phyloP scores from a whole-genome alignment of 2,797 vertebrate genomes.

The Melopsittacus undulatus region DNA sequence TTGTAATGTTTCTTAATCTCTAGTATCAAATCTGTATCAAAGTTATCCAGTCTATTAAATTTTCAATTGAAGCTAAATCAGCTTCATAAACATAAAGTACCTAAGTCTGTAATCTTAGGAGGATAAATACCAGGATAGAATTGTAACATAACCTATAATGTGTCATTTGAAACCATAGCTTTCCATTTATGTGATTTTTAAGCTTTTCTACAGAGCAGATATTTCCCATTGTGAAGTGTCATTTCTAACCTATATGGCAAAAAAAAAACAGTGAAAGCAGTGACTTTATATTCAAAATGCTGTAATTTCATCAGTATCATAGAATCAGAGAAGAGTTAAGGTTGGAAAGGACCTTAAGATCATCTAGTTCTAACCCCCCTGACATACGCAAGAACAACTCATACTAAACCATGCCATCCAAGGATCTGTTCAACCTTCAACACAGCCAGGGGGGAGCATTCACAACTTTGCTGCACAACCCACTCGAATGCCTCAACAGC shows the following conservation, averaged over 20 bases:
- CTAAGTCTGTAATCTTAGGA: neutral
- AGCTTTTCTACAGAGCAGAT: neutral
- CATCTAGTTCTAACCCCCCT: no score
- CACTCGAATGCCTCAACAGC: no score
- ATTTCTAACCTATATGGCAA: neutral
- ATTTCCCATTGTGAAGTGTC: neutral
- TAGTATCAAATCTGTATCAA: neutral
- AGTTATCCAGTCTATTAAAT: neutral
- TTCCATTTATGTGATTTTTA: neutral
- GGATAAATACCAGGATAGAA: neutral
- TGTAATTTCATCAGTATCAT: neutral
- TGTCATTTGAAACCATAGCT: neutral
- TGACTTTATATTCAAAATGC: neutral
- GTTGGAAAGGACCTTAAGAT: no score
- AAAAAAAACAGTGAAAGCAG: constrained; percentile 3
- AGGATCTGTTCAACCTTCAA: no score
- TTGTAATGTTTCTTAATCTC: neutral
- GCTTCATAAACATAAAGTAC: neutral
- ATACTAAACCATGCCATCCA: no score
- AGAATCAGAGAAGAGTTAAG: no score
- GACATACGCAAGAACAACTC: no score
- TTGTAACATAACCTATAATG: neutral
- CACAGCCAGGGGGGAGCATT: no score
- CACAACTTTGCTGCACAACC: no score
- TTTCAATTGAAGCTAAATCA: neutral